Base-by-base conservation (phyloP, 2,888 invertebrate species). In the Pardosa pseudoannulata region DNA sequence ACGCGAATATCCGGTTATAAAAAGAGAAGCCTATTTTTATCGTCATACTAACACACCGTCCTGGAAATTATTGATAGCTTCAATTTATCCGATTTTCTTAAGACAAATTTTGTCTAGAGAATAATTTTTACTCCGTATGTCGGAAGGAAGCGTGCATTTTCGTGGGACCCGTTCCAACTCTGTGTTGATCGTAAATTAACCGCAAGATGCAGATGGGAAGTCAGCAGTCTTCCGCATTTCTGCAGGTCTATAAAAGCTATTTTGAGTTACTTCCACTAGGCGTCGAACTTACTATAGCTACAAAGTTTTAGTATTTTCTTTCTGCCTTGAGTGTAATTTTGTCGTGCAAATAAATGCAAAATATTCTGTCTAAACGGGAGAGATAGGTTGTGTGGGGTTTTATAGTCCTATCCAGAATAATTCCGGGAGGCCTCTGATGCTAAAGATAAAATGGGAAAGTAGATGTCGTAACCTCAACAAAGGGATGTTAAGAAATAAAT, bases 81-180 rank as follows among this genome's bases (percentile, higher is more conserved):
- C 23, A 23, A 56, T 56, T 23, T 23, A 2, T 56, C 16, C 23
- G 23, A 19, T 56, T 56, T 56, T 23, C 23, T 5, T 1, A 19
- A 19, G 13, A 23, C n/a, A 56, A 56, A 56, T 16, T 23, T 23
- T 56, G 3, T 23, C 5, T 16, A 16, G 23, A 23, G 23, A 56
- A 23, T 23, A 19, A 1, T 56, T 56, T 23, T 56, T 23, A 23
- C 56, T 19, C 23, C 1, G 11, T 16, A 16, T 23, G 23, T 56
- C 19, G 56, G 56, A 56, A 56, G 23, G 0, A 11, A 56, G 19
- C 5, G 5, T 23, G 23, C 3, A 23, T 56, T 56, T 56, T 19
- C 56, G 56, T 56, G 23, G 56, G 56, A 56, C 56, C 23, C 23
- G 56, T 56, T 46, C 46, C 46, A 46, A 46, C 46, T 46, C 46